phyloP scores from a whole-genome alignment of 2,797 vertebrate genomes.

The Gallinago solitaria region DNA sequence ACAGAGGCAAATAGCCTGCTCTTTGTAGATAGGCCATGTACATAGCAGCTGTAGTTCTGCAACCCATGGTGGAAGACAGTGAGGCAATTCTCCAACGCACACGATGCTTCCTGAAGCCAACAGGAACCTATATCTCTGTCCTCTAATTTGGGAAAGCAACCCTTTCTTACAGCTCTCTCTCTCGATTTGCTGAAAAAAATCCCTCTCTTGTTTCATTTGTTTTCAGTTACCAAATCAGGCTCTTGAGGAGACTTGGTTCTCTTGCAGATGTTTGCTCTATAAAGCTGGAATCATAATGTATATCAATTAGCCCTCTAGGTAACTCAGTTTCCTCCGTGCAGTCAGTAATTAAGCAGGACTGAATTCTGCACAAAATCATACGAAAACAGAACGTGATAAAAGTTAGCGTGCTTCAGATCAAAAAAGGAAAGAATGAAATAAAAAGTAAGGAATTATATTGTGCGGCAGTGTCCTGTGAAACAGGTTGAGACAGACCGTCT shows the following conservation, averaged over 20 bases:
- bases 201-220: not conserved
- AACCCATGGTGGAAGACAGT: not conserved
- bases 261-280: not conserved
- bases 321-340: not conserved
- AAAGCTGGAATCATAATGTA: not conserved
- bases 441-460: not conserved
- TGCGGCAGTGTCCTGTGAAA: not conserved
- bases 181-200: not conserved
- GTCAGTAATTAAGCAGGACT: not conserved
- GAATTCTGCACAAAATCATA: not conserved
- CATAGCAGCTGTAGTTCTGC: not conserved
- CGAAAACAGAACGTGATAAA: not conserved
- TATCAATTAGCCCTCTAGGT: not conserved
- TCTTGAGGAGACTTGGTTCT: not conserved
- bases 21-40: not conserved
- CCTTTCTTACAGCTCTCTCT: not conserved
- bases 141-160: not conserved
- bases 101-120: not conserved
- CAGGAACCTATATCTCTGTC: not conserved
- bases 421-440: not conserved
- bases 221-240: not conserved
- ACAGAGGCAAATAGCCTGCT: not conserved
- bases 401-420: not conserved
- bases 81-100: not conserved
- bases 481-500: not conserved